These are phyloP conservation scores for Eupithecia vulgata DNA, from an alignment of 2,888 invertebrate genomes.

Conservation along the genomic window DNA sequence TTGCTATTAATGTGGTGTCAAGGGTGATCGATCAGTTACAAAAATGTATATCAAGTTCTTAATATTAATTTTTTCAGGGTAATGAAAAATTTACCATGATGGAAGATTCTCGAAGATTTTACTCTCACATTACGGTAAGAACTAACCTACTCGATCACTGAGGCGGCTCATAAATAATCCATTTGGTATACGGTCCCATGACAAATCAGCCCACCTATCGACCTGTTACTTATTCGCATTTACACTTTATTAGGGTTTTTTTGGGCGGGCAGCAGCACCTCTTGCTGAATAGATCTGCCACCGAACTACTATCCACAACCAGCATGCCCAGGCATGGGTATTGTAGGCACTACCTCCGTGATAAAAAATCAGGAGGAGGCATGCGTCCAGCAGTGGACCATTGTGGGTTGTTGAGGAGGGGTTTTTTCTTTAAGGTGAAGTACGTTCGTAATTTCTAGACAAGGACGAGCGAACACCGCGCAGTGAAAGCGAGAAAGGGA, in stretches of 20 bases:
- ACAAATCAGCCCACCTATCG: constrained; percentile 32
- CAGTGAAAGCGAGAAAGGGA: too few relatives aligned
- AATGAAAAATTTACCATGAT: not conserved
- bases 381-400: too few relatives aligned
- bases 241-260: constrained; percentile 38
- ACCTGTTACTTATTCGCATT: constrained; percentile 39
- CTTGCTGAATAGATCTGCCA: too few relatives aligned
- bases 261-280: not conserved
- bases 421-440: too few relatives aligned
- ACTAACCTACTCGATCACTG: constrained; percentile 13
- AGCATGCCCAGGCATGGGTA: too few relatives aligned
- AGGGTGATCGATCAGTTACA: not conserved
- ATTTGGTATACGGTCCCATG: constrained; percentile 28
- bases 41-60: not conserved
- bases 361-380: too few relatives aligned
- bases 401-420: too few relatives aligned
- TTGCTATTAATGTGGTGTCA: too few relatives aligned
- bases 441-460: too few relatives aligned
- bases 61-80: not conserved
- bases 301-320: too few relatives aligned
- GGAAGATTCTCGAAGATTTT: not conserved
- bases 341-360: too few relatives aligned
- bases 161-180: constrained; percentile 22
- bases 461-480: too few relatives aligned
- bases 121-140: constrained; percentile 1